Conservation (phyloP, 2,797 vertebrate genomes). For the Pseudomugil tenellus region DNA sequence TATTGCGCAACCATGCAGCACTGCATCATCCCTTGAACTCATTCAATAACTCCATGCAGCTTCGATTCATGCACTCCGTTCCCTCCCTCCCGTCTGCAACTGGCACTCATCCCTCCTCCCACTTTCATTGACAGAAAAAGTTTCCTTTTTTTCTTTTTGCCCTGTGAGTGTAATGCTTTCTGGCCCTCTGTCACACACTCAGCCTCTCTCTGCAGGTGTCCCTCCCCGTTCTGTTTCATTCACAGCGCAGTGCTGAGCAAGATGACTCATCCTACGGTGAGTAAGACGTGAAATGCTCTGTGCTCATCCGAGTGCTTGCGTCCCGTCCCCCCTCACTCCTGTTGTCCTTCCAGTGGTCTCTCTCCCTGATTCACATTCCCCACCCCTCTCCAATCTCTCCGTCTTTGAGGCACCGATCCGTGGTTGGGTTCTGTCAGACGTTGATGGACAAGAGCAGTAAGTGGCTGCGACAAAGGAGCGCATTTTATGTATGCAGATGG, state of each 20-base stretch:
- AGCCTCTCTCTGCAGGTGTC: conserved; percentile 52
- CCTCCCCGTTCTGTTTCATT: conserved; percentile 60
- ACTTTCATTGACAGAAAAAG: conserved; percentile 58
- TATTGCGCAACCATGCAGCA: not conserved
- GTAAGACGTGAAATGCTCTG: conserved; percentile 58
- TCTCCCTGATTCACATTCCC: conserved; percentile 31
- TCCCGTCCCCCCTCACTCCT: conserved; percentile 16
- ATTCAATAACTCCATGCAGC: conserved; percentile 7
- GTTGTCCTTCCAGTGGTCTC: conserved; percentile 20
- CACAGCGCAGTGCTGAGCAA: conserved; percentile 61
- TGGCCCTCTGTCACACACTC: conserved; percentile 13
- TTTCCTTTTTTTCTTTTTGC: not conserved
- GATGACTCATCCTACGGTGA: conserved; percentile 77
- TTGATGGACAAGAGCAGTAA: conserved; percentile 64
- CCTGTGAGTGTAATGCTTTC: conserved; percentile 12
- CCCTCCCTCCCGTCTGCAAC: conserved; percentile 22
- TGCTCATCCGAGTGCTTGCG: conserved; percentile 33
- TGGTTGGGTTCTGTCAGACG: conserved; percentile 36
- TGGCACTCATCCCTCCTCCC: conserved; percentile 18
- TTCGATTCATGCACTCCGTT: not conserved
- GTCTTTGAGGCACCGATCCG: conserved; percentile 39
- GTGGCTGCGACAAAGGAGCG: conserved; percentile 57
- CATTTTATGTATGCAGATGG: conserved; percentile 59
- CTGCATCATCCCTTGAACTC: conserved; percentile 1
- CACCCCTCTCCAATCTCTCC: not conserved